phyloP scores from a whole-genome alignment of 2,888 invertebrate genomes.

The Noctuana brunneofusca region DNA sequence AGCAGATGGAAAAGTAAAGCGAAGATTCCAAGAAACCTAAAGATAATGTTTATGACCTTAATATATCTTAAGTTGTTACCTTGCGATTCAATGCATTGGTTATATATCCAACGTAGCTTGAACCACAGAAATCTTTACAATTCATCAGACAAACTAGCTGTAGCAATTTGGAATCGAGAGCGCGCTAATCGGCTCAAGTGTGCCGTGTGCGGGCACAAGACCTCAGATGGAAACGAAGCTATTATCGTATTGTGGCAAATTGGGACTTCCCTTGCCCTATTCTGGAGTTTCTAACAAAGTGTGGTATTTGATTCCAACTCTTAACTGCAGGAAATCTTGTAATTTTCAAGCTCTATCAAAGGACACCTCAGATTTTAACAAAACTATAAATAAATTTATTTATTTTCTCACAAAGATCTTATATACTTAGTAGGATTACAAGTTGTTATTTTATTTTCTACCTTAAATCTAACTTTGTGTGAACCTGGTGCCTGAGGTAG shows the following conservation, averaged over 20 bases:
- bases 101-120: not conserved
- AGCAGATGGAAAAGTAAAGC: too few relatives aligned
- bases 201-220: conserved; percentile 28
- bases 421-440: too few relatives aligned
- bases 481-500: too few relatives aligned
- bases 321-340: too few relatives aligned
- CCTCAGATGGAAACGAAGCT: conserved; percentile 36
- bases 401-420: too few relatives aligned
- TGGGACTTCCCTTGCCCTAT: conserved; percentile 32
- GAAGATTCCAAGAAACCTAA: not conserved
- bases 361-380: too few relatives aligned
- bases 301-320: too few relatives aligned
- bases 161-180: conserved; percentile 17
- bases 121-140: not conserved
- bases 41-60: not conserved
- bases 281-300: conserved; percentile 16
- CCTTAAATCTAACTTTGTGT: too few relatives aligned
- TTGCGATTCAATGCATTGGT: not conserved
- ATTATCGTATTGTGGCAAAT: conserved; percentile 60
- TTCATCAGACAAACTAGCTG: conserved; percentile 10
- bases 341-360: too few relatives aligned
- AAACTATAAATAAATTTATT: too few relatives aligned
- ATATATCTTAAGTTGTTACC: too few relatives aligned
- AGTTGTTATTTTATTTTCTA: too few relatives aligned
- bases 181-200: conserved; percentile 28